Evolutionary conservation across 1,140 invertebrate species (phyloP), one percentile per base, ranked within the genome.

Genomic region (Chironomus striatipennis): DNA sequence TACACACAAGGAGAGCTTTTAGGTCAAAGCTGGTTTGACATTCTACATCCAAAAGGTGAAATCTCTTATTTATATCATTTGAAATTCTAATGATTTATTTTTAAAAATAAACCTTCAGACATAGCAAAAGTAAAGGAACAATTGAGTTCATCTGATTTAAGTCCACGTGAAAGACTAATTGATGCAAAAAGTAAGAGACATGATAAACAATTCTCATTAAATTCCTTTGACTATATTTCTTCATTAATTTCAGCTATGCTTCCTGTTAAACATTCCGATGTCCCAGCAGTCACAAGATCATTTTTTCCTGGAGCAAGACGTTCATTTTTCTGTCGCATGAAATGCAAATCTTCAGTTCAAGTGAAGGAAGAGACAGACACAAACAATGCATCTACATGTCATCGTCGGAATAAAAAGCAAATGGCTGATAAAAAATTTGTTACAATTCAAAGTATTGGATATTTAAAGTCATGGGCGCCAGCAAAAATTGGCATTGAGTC

Each of bases 291-390:
- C 47, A 85, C 87, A 1, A 89, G 90, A 1, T 84, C 90, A 73
- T 84, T 97, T 3, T 94, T 93, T 83, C 92, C 94, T 1, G 95
- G 95, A 2, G 93, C 94, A 0, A 83, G 95, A 20, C 86, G 96
- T 24, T 96, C 94, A 0, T 98, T 97, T 80, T 96, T 96, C 81
- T 98, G 95, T 81, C 88, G 94, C 34, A 97, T 97, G 91, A 97
- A 96, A 81, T 89, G 90, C 77, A 92, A 92, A 83, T 80, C 83
- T 47, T 79, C 81, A 43, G 80, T 83, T 15, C 84, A 86, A 76
- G 85, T 93, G 8, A 94, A 94, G 81, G 90, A 94, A 80, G 91
- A 94, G 80, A 85, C 86, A 0, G 89, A 92, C 75, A 86, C 86
- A 78, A 85, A 86, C 0, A 89, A 91, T 74, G 86, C 85, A 0